These are phyloP conservation scores for Paracyclopina nana DNA, from an alignment of 1,140 invertebrate species.

Conservation along the genomic window DNA sequence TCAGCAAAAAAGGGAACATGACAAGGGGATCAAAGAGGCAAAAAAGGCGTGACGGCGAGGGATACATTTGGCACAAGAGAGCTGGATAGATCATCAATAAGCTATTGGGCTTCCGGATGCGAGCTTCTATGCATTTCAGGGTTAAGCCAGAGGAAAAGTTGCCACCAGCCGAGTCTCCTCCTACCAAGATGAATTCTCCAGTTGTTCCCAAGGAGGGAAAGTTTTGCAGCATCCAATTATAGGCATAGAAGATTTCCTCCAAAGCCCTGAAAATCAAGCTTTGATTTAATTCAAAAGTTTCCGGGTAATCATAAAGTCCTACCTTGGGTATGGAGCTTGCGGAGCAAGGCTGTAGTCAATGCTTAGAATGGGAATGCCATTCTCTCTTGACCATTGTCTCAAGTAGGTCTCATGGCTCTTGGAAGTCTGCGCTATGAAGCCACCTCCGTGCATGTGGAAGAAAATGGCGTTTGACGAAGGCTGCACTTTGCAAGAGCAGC, in stretches of 20 bases:
- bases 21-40: background rate
- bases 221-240: constrained; percentile 1
- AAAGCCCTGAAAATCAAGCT: too few relatives aligned
- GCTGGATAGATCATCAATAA: background rate
- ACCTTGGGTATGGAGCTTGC: background rate
- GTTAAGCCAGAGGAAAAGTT: background rate
- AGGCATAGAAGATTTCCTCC: background rate
- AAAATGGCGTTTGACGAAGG: background rate
- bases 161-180: background rate
- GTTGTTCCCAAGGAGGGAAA: background rate
- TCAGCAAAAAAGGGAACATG: constrained; percentile 5
- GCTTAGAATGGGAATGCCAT: background rate
- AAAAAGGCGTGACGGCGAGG: background rate
- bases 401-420: background rate
- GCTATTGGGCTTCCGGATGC: background rate
- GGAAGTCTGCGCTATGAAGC: background rate
- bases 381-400: background rate
- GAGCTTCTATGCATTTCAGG: background rate
- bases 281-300: too few relatives aligned
- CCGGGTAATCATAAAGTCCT: too few relatives aligned
- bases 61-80: background rate
- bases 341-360: background rate
- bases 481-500: background rate
- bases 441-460: background rate
- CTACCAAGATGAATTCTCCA: background rate